Evolutionary conservation across 2,797 vertebrate genomes (phyloP).

Genomic region (Argentina silus): DNA sequence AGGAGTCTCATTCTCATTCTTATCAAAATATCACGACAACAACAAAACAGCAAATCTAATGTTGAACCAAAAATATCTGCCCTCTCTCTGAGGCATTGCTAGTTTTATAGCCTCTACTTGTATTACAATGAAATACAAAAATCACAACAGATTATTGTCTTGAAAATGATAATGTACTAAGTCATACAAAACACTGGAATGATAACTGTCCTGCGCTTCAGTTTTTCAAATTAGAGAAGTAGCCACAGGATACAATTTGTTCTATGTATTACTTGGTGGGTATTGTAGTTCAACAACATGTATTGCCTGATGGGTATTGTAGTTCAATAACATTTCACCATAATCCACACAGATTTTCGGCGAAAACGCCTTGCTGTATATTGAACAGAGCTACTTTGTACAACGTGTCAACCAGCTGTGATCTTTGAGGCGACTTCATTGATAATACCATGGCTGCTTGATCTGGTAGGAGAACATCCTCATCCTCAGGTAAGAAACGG

Average conservation of each 20-base stretch:
- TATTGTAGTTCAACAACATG: slow-evolving; percentile 45
- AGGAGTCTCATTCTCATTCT: slow-evolving; percentile 77
- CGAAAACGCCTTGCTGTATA: background rate
- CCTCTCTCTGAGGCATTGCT: slow-evolving; percentile 30
- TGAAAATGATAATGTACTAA: slow-evolving; percentile 51
- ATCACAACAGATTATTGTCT: slow-evolving; percentile 47
- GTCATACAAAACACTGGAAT: slow-evolving; percentile 64
- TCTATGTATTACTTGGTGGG: slow-evolving; percentile 41
- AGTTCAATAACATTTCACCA: slow-evolving; percentile 55
- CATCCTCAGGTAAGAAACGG: too few species aligned
- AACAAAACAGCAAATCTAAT: slow-evolving; percentile 53
- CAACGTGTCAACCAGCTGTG: background rate
- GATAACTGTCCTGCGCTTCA: slow-evolving; percentile 63
- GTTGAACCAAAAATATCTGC: slow-evolving; percentile 44
- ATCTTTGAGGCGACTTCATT: too few species aligned
- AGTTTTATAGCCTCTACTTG: slow-evolving; percentile 51
- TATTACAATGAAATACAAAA: slow-evolving; percentile 58
- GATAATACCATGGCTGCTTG: too few species aligned
- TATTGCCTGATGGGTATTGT: slow-evolving; percentile 40
- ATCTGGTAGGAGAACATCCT: too few species aligned
- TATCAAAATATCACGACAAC: slow-evolving; percentile 73
- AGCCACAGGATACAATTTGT: slow-evolving; percentile 40
- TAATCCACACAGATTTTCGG: slow-evolving; percentile 34
- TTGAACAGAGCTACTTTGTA: background rate
- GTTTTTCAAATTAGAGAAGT: slow-evolving; percentile 50